A percentile compares a stretch with the other conserved stretches of the same genome.
Conservation (phyloP, 2,888 invertebrate genomes). For the Nomada fucata region DNA sequence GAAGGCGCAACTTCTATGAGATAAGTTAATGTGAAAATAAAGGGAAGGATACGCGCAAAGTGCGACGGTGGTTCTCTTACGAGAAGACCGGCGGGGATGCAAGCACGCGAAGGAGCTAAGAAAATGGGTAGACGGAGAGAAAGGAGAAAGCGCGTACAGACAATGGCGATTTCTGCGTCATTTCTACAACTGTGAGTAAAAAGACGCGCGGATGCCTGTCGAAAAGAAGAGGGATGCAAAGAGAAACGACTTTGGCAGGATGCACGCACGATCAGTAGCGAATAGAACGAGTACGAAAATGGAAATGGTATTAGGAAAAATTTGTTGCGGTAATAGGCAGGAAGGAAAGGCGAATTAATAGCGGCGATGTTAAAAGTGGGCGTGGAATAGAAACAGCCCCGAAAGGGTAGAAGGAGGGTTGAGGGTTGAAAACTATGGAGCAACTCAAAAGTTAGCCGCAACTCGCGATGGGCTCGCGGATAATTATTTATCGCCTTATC, state of each 20-base stretch:
- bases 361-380: neutral
- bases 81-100: neutral
- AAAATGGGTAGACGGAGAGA: neutral
- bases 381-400: slow-evolving; percentile 7
- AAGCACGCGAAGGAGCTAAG: too few relatives aligned
- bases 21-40: slow-evolving; percentile 4
- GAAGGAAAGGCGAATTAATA: slow-evolving; percentile 23
- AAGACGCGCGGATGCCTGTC: neutral
- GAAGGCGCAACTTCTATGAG: slow-evolving; percentile 8
- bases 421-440: slow-evolving; percentile 60
- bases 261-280: neutral
- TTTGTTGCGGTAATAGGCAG: neutral
- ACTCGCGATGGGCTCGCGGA: slow-evolving; percentile 73
- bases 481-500: slow-evolving; percentile 83
- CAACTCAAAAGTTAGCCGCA: slow-evolving; percentile 77
- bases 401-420: slow-evolving; percentile 14
- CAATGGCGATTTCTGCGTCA: too few relatives aligned
- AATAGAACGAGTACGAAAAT: too few relatives aligned
- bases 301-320: neutral
- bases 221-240: neutral
- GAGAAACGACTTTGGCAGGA: neutral
- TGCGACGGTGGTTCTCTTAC: too few relatives aligned
- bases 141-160: too few relatives aligned
- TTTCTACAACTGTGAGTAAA: too few relatives aligned
- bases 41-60: neutral